phyloP scores from a whole-genome alignment of 2,113 vertebrate genomes.

The Myodes glareolus region DNA sequence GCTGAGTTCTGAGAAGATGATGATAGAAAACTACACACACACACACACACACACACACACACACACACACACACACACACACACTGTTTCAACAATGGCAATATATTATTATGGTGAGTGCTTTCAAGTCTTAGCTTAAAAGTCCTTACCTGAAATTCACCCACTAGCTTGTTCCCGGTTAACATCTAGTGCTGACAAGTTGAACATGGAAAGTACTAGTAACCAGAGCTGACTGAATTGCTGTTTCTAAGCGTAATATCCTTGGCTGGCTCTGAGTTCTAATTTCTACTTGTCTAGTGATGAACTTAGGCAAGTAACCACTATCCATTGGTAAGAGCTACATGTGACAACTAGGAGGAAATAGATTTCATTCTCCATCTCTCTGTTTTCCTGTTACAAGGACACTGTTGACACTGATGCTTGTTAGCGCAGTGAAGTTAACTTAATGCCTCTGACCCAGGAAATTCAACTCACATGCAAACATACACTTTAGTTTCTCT shows the following conservation, averaged over 20 bases:
- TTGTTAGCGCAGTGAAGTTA: not conserved
- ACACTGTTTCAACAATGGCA: not conserved
- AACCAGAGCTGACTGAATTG: not conserved
- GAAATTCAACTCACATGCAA: not conserved
- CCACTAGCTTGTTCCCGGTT: not conserved
- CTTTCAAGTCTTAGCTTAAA: not conserved
- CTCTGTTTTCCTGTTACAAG: not conserved
- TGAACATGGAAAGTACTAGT: not conserved
- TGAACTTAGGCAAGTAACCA: not conserved
- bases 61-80: not conserved
- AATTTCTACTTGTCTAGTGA: not conserved
- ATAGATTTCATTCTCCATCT: not conserved
- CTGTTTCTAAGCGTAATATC: not conserved
- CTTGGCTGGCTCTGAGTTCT: not conserved
- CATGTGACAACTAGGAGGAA: not conserved
- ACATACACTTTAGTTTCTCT: not conserved
- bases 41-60: not conserved
- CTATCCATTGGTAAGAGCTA: constrained; percentile 2
- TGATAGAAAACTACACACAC: not conserved
- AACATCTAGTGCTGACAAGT: not conserved
- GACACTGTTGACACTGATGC: not conserved
- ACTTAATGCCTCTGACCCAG: not conserved
- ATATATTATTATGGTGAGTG: not conserved
- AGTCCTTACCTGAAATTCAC: not conserved
- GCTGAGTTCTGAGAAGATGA: not conserved